Evolutionary conservation across 2,113 vertebrate species (phyloP).

Genomic region (Panthera uncia): DNA sequence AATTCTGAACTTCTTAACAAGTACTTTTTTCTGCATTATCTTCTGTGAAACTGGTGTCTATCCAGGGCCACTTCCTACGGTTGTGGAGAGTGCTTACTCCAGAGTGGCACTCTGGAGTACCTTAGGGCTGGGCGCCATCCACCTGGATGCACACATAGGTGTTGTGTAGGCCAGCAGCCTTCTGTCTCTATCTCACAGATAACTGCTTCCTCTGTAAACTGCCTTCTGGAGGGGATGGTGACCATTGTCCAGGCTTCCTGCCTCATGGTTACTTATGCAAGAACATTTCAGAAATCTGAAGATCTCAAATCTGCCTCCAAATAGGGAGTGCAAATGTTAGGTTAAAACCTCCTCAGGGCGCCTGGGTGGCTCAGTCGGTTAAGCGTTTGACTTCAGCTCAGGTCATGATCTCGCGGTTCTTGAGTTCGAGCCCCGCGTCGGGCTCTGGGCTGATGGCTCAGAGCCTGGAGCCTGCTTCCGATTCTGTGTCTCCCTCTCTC

Average conservation of each 20-base stretch:
- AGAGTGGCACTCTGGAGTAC: neutral
- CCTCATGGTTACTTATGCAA: neutral
- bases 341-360: neutral
- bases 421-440: too few species aligned
- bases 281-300: slow-evolving; percentile 14
- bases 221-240: neutral
- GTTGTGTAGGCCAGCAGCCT: neutral
- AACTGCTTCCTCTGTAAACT: neutral
- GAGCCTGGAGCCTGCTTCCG: too few species aligned
- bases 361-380: too few species aligned
- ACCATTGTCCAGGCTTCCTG: neutral
- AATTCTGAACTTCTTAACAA: slow-evolving; percentile 11
- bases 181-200: neutral
- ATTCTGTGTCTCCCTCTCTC: too few species aligned
- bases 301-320: neutral
- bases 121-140: neutral
- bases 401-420: too few species aligned
- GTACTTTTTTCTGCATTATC: neutral
- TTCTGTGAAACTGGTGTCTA: neutral
- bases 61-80: neutral
- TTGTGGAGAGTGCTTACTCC: neutral
- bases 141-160: neutral
- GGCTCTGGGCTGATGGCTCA: too few species aligned
- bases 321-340: neutral
- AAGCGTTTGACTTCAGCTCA: too few species aligned